phyloP scores from a whole-genome alignment of 2,797 vertebrate species.

The Heteromormyrus szaboi region DNA sequence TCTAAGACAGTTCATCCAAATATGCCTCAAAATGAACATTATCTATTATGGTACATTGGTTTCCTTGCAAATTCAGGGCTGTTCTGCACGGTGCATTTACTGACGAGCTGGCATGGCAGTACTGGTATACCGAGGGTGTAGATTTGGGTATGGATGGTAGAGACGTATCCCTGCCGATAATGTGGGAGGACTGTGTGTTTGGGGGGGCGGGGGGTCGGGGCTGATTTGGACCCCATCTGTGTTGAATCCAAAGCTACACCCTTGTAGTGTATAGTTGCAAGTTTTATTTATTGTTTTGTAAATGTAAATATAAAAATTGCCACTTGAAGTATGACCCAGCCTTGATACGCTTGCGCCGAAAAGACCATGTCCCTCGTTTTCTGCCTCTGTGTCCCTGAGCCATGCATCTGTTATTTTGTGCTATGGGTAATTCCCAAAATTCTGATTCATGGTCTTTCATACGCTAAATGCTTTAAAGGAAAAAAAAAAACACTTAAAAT shows the following conservation, averaged over 20 bases:
- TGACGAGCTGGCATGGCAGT: neutral
- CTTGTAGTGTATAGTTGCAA: neutral
- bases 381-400: neutral
- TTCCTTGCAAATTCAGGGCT: neutral
- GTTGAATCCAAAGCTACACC: neutral
- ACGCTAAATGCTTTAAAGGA: neutral
- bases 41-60: neutral
- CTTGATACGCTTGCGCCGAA: neutral
- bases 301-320: neutral
- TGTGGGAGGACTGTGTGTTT: neutral
- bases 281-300: neutral
- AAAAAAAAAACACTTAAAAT: neutral
- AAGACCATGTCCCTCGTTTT: neutral
- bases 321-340: neutral
- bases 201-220: neutral
- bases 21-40: slow-evolving; percentile 7
- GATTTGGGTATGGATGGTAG: neutral
- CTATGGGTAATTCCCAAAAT: neutral
- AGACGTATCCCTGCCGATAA: neutral
- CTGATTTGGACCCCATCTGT: neutral
- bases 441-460: slow-evolving; percentile 17
- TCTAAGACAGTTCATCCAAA: neutral
- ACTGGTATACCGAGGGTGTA: neutral
- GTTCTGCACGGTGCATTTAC: neutral
- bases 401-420: neutral